Evolutionary conservation across 2,113 vertebrate genomes (phyloP).

Genomic region (Pachycephala philippinensis): DNA sequence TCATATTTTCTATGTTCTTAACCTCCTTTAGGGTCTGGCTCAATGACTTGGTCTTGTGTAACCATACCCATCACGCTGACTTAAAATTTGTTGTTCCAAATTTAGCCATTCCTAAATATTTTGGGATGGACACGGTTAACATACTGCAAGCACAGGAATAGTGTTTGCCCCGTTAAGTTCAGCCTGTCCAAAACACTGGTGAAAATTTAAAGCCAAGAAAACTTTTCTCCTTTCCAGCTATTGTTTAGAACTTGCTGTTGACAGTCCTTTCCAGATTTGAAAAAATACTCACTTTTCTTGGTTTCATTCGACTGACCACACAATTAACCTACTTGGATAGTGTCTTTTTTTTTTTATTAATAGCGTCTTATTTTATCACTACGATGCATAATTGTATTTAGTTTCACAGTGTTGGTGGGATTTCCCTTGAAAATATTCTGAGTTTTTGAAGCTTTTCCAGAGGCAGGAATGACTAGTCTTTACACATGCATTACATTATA

Average conservation of each 20-base stretch:
- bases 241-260: background rate
- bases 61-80: rapidly evolving
- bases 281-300: background rate
- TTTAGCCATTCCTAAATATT: background rate
- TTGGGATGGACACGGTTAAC: background rate
- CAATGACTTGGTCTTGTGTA: background rate
- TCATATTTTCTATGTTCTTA: background rate
- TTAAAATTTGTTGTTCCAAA: background rate
- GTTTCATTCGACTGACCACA: background rate
- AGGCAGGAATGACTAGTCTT: background rate
- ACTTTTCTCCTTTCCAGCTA: background rate
- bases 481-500: background rate
- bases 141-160: background rate
- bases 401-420: background rate
- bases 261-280: background rate
- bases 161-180: background rate
- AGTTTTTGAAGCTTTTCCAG: background rate
- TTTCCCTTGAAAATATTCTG: background rate
- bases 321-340: background rate
- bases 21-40: background rate
- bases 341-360: background rate
- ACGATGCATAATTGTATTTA: background rate
- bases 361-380: constrained; percentile 28
- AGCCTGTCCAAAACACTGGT: background rate
- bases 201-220: background rate